A percentile compares a stretch with the other conserved stretches of the same genome.
phyloP scores from a whole-genome alignment of 2,888 invertebrate species.

The Tyria jacobaeae region DNA sequence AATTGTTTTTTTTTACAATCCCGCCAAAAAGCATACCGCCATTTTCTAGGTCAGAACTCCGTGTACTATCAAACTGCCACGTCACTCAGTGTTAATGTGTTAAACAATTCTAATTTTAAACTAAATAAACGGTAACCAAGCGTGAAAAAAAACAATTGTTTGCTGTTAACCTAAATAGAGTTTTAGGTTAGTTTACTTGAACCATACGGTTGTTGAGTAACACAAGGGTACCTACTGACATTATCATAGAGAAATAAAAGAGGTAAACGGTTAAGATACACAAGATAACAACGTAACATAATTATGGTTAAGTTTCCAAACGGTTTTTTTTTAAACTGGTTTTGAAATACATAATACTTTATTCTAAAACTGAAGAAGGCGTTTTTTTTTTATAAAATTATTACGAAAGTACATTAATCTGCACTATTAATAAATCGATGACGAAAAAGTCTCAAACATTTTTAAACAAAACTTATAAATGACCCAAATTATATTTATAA shows the following conservation, averaged over 20 bases:
- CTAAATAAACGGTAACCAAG: constrained; percentile 46
- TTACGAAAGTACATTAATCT: not conserved
- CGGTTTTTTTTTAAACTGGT: not conserved
- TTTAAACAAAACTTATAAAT: not conserved
- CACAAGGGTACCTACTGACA: constrained; percentile 9
- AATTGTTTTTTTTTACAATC: constrained; percentile 11
- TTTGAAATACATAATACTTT: not conserved
- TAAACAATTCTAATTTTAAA: constrained; percentile 55
- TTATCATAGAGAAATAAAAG: constrained; percentile 14
- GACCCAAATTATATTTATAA: not conserved
- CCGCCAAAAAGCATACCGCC: constrained; percentile 24
- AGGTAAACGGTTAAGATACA: constrained; percentile 10
- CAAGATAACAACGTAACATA: constrained; percentile 11
- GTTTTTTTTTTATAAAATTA: not conserved
- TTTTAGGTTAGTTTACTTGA: constrained; percentile 37
- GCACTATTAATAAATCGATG: not conserved
- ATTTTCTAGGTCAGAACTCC: constrained; percentile 41
- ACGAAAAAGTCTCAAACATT: not conserved
- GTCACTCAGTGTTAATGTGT: constrained; percentile 49
- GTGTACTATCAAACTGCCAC: constrained; percentile 43
- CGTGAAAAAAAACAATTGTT: constrained; percentile 55
- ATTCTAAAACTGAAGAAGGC: not conserved
- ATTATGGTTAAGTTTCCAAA: not conserved
- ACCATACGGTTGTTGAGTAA: constrained; percentile 42
- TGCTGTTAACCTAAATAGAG: constrained; percentile 43